Conservation (phyloP, 2,888 invertebrate species). For the Phengaris arion region DNA sequence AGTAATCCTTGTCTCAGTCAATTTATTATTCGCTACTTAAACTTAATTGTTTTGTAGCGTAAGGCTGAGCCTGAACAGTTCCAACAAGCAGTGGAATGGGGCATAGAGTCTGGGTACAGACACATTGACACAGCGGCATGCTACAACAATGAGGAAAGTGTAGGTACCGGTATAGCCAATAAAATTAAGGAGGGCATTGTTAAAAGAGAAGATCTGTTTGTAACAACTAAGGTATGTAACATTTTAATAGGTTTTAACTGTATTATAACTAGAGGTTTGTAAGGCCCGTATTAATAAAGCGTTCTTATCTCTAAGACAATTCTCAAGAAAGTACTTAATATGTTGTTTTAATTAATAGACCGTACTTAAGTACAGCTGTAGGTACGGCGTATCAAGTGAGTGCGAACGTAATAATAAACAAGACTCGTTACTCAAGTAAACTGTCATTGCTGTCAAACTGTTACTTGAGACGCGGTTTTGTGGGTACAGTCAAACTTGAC, state of each 20-base stretch:
- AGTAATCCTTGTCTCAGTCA: background rate
- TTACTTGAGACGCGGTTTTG: too few relatives aligned
- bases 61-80: conserved; percentile 58
- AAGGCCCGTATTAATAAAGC: too few relatives aligned
- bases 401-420: too few relatives aligned
- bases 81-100: conserved; percentile 69
- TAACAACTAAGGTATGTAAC: conserved; percentile 74
- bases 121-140: conserved; percentile 76
- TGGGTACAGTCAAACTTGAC: too few relatives aligned
- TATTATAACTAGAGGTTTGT: background rate
- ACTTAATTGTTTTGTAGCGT: conserved; percentile 50
- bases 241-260: background rate
- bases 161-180: conserved; percentile 69
- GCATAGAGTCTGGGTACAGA: conserved; percentile 72
- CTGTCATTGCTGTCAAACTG: too few relatives aligned
- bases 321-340: too few relatives aligned
- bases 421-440: too few relatives aligned
- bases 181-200: conserved; percentile 71
- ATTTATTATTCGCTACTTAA: background rate
- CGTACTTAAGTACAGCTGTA: too few relatives aligned
- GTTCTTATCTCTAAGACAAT: too few relatives aligned
- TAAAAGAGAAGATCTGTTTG: conserved; percentile 71
- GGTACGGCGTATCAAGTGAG: too few relatives aligned
- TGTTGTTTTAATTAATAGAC: too few relatives aligned
- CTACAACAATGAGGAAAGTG: conserved; percentile 74